Percentiles rank a stretch among this genome's conserved stretches.
phyloP scores from a whole-genome alignment of 2,797 vertebrate genomes.

The Acomys russatus region DNA sequence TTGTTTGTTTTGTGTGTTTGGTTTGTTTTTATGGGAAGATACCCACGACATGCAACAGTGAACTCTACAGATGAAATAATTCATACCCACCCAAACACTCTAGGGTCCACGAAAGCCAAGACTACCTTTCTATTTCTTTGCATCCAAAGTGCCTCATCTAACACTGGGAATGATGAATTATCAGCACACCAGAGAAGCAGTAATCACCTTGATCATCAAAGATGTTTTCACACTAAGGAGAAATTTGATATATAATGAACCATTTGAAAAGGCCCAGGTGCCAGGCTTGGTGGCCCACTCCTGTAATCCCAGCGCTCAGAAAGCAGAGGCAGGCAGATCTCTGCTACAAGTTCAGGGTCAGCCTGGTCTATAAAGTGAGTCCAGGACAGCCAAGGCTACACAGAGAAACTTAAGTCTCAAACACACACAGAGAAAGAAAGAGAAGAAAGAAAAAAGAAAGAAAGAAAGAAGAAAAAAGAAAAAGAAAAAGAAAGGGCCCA shows the following conservation, averaged over 20 bases:
- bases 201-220: constrained; percentile 11
- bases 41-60: neutral
- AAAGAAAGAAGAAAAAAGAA: no score
- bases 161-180: constrained; percentile 35
- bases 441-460: no score
- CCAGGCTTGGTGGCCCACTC: no score
- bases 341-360: no score
- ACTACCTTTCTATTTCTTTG: constrained; percentile 20
- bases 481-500: neutral
- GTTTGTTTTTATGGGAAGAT: neutral
- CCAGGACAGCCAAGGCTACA: no score
- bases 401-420: no score
- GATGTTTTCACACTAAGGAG: neutral
- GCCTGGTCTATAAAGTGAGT: no score
- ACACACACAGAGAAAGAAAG: no score
- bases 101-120: neutral
- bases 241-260: constrained; percentile 42
- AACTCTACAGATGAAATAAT: neutral
- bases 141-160: neutral
- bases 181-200: constrained; percentile 42
- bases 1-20: neutral
- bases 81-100: neutral
- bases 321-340: no score
- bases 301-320: no score
- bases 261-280: constrained; percentile 9